Evolutionary conservation across 2,113 vertebrate species (phyloP).

Genomic region (Calyptommatus sinebrachiatus): DNA sequence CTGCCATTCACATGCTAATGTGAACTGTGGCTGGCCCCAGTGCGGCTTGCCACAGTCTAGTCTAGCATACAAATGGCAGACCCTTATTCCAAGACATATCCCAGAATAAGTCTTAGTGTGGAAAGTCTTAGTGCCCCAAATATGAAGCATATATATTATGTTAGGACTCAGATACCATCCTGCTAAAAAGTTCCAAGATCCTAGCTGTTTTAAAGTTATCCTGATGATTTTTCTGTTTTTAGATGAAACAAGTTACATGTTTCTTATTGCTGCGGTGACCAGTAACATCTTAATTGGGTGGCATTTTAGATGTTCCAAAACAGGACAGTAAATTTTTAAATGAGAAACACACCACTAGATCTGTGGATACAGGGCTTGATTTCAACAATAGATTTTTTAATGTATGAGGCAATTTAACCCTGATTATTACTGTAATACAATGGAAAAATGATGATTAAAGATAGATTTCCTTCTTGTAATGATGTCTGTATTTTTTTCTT

Average conservation of each 20-base stretch:
- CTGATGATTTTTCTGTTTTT: not conserved
- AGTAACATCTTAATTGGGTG: not conserved
- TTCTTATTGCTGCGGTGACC: not conserved
- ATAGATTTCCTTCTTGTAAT: not conserved
- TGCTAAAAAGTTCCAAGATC: not conserved
- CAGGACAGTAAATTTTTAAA: not conserved
- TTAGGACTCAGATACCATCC: not conserved
- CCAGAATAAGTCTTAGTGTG: no score
- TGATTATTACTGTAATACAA: slow-evolving; percentile 11
- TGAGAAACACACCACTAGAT: not conserved
- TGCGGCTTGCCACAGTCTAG: no score
- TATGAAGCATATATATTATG: not conserved
- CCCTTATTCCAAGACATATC: no score
- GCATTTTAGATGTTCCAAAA: not conserved
- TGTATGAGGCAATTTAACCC: not conserved
- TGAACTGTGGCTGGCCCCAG: no score
- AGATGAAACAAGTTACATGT: not conserved
- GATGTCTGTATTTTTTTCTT: not conserved
- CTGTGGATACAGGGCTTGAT: not conserved
- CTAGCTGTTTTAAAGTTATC: not conserved
- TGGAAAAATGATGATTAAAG: slow-evolving; percentile 2
- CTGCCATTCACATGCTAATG: no score
- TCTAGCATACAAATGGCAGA: no score
- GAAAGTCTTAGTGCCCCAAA: not conserved
- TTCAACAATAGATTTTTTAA: not conserved